Evolutionary conservation across 2,888 invertebrate species (phyloP).

Genomic region (Drosophila niveifrons): DNA sequence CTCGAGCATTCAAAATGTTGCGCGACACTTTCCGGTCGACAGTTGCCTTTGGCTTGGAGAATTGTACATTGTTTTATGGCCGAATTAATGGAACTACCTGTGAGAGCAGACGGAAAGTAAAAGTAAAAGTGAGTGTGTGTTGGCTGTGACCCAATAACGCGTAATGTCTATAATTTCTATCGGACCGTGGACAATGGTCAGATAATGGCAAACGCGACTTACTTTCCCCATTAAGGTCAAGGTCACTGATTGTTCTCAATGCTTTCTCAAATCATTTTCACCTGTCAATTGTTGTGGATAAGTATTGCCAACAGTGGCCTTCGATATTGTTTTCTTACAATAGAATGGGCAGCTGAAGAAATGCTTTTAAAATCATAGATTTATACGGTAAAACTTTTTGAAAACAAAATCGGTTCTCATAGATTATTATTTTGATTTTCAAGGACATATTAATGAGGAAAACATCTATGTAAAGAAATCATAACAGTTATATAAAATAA

Average conservation of each 20-base stretch:
- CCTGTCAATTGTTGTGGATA: conserved; percentile 33
- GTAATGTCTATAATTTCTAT: conserved; percentile 39
- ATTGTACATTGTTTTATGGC: conserved; percentile 45
- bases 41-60: neutral
- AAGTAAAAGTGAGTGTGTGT: conserved; percentile 43
- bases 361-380: no score
- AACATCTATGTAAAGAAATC: no score
- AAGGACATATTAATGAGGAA: no score
- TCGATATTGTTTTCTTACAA: neutral
- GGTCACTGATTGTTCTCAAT: conserved; percentile 36
- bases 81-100: conserved; percentile 72
- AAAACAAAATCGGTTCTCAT: no score
- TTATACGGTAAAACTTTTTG: no score
- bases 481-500: no score
- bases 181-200: conserved; percentile 26
- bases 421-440: no score
- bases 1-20: conserved; percentile 46
- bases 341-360: neutral
- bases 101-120: conserved; percentile 58
- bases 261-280: conserved; percentile 25
- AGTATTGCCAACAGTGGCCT: conserved; percentile 22
- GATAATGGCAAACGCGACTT: conserved; percentile 10
- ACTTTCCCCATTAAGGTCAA: conserved; percentile 33
- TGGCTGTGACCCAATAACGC: conserved; percentile 71
- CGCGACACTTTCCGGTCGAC: conserved; percentile 39